Evolutionary conservation across 2,888 invertebrate genomes (phyloP).

Genomic region (Drosophila gaucha): DNA sequence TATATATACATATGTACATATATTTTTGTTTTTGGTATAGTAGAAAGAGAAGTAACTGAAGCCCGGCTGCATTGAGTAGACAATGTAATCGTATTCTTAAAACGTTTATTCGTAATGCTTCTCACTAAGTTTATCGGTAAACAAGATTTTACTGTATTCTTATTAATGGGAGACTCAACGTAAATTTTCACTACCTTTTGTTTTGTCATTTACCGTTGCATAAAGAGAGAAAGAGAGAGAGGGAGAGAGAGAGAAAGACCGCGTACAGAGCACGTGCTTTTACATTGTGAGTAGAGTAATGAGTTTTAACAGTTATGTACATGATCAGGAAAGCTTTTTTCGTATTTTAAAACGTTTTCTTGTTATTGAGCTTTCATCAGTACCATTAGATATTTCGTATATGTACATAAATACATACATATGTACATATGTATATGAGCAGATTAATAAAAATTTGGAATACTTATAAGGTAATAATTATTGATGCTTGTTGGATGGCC

Average conservation of each 20-base stretch:
- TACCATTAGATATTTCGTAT: too few relatives aligned
- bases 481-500: slow-evolving; percentile 17
- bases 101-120: not conserved
- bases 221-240: too few relatives aligned
- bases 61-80: slow-evolving; percentile 12
- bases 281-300: too few relatives aligned
- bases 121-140: not conserved
- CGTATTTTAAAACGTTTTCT: too few relatives aligned
- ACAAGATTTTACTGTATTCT: slow-evolving; percentile 10
- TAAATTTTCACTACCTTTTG: not conserved
- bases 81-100: not conserved
- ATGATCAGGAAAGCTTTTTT: too few relatives aligned
- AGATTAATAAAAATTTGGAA: not conserved
- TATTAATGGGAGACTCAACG: not conserved
- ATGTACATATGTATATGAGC: too few relatives aligned
- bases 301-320: not conserved
- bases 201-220: not conserved
- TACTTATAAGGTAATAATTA: not conserved
- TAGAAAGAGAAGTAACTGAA: not conserved
- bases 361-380: too few relatives aligned
- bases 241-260: too few relatives aligned
- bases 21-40: not conserved
- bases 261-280: slow-evolving; percentile 7
- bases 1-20: not conserved
- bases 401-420: too few relatives aligned